A percentile compares a stretch with the other conserved stretches of the same genome.
phyloP scores from a whole-genome alignment of 2,888 invertebrate species.

The Pheosia gnoma region DNA sequence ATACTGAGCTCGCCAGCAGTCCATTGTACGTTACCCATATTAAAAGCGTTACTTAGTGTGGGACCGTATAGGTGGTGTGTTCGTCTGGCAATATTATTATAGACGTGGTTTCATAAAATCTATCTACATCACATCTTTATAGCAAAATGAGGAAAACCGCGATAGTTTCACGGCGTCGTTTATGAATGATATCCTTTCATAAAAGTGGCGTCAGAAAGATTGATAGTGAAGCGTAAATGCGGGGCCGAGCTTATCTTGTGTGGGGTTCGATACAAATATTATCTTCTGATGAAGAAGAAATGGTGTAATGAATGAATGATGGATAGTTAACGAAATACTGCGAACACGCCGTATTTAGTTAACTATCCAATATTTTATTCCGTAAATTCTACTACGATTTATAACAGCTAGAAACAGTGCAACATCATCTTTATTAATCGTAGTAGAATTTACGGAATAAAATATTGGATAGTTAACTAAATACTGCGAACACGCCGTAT shows the following conservation, averaged over 20 bases:
- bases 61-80: too few species aligned
- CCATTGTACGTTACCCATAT: too few species aligned
- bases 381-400: too few species aligned
- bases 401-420: too few species aligned
- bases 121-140: constrained; percentile 5
- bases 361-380: too few species aligned
- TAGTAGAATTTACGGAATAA: too few species aligned
- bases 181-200: constrained; percentile 25
- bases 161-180: constrained; percentile 7
- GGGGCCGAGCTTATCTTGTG: constrained; percentile 42
- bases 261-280: constrained; percentile 35
- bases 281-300: constrained; percentile 26
- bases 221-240: constrained; percentile 46
- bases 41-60: too few species aligned
- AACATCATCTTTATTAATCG: too few species aligned
- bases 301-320: constrained; percentile 51
- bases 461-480: constrained; percentile 14
- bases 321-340: constrained; percentile 4
- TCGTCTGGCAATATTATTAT: too few species aligned
- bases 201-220: constrained; percentile 41
- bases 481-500: background rate
- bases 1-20: too few species aligned
- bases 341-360: background rate
- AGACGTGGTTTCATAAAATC: background rate
- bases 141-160: constrained; percentile 4